Evolutionary conservation across 1,140 invertebrate genomes (phyloP), one percentile per base, ranked within the genome.

Genomic region (Cotesia glomerata): DNA sequence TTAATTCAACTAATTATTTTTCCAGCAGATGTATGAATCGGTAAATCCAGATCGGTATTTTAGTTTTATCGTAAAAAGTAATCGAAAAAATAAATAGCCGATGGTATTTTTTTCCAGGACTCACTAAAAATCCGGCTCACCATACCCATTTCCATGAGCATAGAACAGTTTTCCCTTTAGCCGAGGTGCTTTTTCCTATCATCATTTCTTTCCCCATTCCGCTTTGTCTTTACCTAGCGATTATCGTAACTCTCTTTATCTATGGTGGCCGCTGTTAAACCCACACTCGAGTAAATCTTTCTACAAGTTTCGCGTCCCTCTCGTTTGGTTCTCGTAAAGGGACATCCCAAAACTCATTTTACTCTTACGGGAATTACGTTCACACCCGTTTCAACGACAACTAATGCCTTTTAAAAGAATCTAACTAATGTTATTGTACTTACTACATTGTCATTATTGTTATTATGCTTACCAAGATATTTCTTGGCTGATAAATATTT

Each of bases 201-300:
- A 54, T 14, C 16, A 14, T n/a, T 54, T 56, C 26, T 8, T 45
- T 49, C 32, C 26, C 35, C 62, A 51, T 39, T 26, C 32, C 45
- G 26, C 39, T 62, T 45, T 36, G 61, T 75, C 73, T 78, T 77
- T 71, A 71, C 75, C 39, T 66, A 66, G 75, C 78, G 79, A 80
- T 80, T 79, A 80, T 71, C 79, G 78, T 79, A 80, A 80, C 78
- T 80, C 77, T 78, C 79, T 80, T 79, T 80, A 80, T 80, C 79
- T 79, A 36, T 39, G 14, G 62, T 35, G 61, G 9, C 61, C n/a
- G 63, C 62, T 70, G 7, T 66, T 16, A 32, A 61, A 18, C 58
- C 61, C 54, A 59, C 62, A 51, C 35, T 49, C 16, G 4, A 36
- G 45, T 73, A 70, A 66, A 74, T 70, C 72, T 70, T 35, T 54